These are phyloP conservation scores for Stylophora pistillata DNA, from an alignment of 64 coral and sea anemone genomes.

Conservation along the genomic window DNA sequence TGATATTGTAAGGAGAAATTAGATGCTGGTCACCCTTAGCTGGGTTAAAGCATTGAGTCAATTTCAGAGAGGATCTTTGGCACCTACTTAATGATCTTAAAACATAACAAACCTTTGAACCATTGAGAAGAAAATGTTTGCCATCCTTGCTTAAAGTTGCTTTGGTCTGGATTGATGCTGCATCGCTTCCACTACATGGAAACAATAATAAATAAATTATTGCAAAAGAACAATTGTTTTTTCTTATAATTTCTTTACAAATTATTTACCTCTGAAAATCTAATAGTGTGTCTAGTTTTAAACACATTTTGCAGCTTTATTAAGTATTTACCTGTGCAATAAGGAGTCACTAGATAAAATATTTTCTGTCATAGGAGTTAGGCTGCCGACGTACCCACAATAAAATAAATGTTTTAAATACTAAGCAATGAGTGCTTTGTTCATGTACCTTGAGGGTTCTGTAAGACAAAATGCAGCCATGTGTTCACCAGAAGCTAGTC, in stretches of 20 bases:
- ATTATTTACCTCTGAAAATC: too few species aligned
- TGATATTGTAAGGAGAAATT: too few species aligned
- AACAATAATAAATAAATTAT: not conserved
- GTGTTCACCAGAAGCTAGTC: conserved; percentile 69
- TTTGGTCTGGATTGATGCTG: conserved; percentile 83
- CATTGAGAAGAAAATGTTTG: conserved; percentile 80
- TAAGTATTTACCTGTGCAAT: too few species aligned
- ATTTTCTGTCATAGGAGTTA: too few species aligned
- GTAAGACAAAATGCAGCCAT: conserved; percentile 87
- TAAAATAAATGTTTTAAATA: too few species aligned
- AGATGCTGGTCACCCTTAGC: too few species aligned
- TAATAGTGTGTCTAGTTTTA: too few species aligned
- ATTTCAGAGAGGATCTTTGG: not conserved
- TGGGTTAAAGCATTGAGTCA: not conserved
- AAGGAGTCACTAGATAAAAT: too few species aligned
- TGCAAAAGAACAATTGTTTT: not conserved
- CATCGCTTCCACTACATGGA: conserved; percentile 73
- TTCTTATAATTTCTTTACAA: too few species aligned
- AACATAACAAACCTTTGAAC: conserved; percentile 61
- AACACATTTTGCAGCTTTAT: too few species aligned
- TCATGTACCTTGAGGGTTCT: conserved; percentile 71
- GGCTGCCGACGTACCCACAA: too few species aligned
- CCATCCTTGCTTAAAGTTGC: conserved; percentile 75
- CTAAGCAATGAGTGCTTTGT: too few species aligned
- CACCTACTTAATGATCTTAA: not conserved